Evolutionary conservation across 2,888 invertebrate species (phyloP).

Genomic region (Drosophila percnosoma): DNA sequence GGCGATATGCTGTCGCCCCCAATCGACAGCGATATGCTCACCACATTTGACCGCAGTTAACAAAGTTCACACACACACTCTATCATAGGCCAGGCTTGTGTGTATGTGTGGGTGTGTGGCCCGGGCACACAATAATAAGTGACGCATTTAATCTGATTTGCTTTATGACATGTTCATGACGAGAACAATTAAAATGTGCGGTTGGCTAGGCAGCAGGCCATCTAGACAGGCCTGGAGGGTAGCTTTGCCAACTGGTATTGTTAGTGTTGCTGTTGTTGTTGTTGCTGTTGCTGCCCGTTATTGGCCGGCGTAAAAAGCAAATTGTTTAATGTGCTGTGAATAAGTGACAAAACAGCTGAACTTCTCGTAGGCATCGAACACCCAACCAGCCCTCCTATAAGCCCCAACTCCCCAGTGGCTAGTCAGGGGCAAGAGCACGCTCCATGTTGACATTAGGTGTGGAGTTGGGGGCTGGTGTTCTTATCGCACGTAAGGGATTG

Average conservation of each 20-base stretch:
- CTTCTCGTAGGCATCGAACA: constrained; percentile 64
- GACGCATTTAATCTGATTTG: constrained; percentile 82
- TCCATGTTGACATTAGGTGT: constrained; percentile 64
- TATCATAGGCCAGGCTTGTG: neutral
- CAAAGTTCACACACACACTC: constrained; percentile 55
- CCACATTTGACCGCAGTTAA: constrained; percentile 80
- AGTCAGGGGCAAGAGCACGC: constrained; percentile 54
- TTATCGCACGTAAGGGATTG: constrained; percentile 60
- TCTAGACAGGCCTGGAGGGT: constrained; percentile 38
- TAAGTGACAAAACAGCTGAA: constrained; percentile 81
- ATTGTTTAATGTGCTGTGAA: constrained; percentile 84
- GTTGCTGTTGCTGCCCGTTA: constrained; percentile 54
- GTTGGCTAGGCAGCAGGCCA: constrained; percentile 72
- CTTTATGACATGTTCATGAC: constrained; percentile 83
- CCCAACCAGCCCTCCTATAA: neutral
- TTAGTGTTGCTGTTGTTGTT: constrained; percentile 35
- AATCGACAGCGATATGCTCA: constrained; percentile 63
- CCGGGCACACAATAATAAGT: constrained; percentile 76
- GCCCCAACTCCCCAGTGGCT: constrained; percentile 34
- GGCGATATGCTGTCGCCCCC: constrained; percentile 65
- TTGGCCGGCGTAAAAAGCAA: constrained; percentile 81
- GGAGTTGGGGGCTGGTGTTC: constrained; percentile 10
- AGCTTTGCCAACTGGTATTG: constrained; percentile 13
- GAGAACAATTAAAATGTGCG: constrained; percentile 82
- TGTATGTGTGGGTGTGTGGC: constrained; percentile 5